Percentiles rank a stretch among this genome's conserved stretches.
Evolutionary conservation across 2,113 vertebrate genomes (phyloP).

Genomic region (Nestor notabilis): DNA sequence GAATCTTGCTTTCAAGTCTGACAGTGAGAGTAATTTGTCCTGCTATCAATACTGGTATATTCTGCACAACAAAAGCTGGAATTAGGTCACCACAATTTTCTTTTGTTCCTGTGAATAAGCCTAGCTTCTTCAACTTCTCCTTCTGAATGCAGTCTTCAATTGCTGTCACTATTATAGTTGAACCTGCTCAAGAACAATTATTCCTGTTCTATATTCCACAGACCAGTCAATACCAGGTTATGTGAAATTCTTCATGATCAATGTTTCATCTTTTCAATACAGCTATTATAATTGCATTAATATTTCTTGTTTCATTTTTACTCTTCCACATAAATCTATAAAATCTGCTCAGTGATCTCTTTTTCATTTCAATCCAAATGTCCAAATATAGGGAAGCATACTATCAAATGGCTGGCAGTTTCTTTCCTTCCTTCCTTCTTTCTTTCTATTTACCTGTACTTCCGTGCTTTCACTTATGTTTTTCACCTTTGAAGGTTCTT

Average conservation of each 20-base stretch:
- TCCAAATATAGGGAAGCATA: conserved; percentile 11
- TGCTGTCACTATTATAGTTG: conserved; percentile 6
- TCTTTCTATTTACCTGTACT: not conserved
- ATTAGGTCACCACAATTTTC: conserved; percentile 77
- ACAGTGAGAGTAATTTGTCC: conserved; percentile 65
- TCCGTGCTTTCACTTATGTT: not conserved
- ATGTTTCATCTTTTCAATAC: conserved; percentile 61
- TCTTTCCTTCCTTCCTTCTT: not conserved
- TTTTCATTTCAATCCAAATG: conserved; percentile 19
- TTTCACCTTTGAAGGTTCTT: not conserved
- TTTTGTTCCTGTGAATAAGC: conserved; percentile 67
- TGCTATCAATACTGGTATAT: conserved; percentile 67
- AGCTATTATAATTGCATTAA: conserved; percentile 61
- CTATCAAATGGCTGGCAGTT: not conserved
- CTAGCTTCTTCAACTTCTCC: conserved; percentile 52
- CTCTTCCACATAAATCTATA: conserved; percentile 16
- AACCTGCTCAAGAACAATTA: conserved; percentile 54
- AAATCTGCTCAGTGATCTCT: conserved; percentile 23
- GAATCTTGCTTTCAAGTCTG: conserved; percentile 59
- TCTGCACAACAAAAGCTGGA: conserved; percentile 70
- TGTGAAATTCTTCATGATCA: conserved; percentile 59
- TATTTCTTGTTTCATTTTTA: conserved; percentile 60
- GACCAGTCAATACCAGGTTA: conserved; percentile 43
- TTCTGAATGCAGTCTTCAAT: conserved; percentile 36
- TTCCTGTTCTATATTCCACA: conserved; percentile 11